Evolutionary conservation across 1,140 invertebrate species (phyloP), one percentile per base, ranked within the genome.

Genomic region (Scylla paramamosain): DNA sequence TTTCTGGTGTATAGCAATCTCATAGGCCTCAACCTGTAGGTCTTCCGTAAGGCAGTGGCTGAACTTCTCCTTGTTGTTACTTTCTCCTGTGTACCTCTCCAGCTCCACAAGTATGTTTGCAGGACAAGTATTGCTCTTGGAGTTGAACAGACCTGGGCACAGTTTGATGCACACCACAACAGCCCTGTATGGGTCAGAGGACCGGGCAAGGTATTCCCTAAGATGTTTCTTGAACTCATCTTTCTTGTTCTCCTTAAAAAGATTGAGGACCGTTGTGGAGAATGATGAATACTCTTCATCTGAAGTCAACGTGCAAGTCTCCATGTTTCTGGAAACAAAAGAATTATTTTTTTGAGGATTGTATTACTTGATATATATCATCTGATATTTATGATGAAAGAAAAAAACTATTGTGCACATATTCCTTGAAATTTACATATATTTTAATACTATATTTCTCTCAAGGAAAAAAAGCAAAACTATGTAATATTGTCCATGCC

Each of bases 1-100:
- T 67, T 95, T 95, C 45, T 95, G 94, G 31, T 86, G 52, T 4
- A 95, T 28, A 28, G 94, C 94, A 14, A 95, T n/a, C 10, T 95
- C 25, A 32, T 83, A 95, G 28, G 87, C 91, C 28, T 95, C 94
- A 20, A 46, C 46, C 20, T 95, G 94, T n/a, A 95, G 59, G 28
- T 87, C 83, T 39, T 92, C 84, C 45, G 39, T 92, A 2, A 95
- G 59, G 77, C 94, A 95, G 14, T 25, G 59, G 46, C 91, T 52
- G 87, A 77, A 95, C 83, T 91, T 94, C 32, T 95, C n/a, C 25
- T 67, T 82, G n/a, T 95, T 91, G 28, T 28, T 29, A 31, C 32
- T 20, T 39, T 94, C 59, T 29, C 39, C 83, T 25, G 88, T 45
- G 45, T 86, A 95, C 12, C 28, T 39, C n/a, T 92, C 82, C 31